phyloP scores from a whole-genome alignment of 2,888 invertebrate species.

The Leucania comma region DNA sequence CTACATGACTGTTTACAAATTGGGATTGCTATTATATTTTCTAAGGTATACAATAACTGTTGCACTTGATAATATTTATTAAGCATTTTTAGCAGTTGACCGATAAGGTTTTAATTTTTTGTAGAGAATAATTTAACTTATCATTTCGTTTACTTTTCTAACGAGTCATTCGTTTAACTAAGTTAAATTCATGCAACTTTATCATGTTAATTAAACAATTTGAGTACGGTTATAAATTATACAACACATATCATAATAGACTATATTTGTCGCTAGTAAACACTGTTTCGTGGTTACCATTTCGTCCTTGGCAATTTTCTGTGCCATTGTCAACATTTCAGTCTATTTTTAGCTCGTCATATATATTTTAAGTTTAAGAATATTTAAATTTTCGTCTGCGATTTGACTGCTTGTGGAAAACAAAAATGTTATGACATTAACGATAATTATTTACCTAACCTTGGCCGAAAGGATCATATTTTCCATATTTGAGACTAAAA shows the following conservation, averaged over 20 bases:
- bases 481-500: neutral
- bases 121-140: neutral
- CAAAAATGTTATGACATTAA: neutral
- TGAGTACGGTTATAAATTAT: conserved; percentile 8
- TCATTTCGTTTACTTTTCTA: conserved; percentile 1
- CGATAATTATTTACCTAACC: neutral
- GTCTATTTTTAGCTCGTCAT: neutral
- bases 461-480: neutral
- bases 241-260: conserved; percentile 26
- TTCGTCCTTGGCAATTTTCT: conserved; percentile 12
- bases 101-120: neutral
- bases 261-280: conserved; percentile 27
- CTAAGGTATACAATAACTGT: neutral
- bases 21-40: conserved; percentile 6
- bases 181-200: conserved; percentile 19
- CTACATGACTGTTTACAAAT: conserved; percentile 12
- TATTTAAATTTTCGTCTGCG: neutral
- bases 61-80: too few relatives aligned
- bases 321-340: conserved; percentile 11
- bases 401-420: neutral
- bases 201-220: conserved; percentile 19
- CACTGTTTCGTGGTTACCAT: neutral
- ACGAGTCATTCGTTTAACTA: conserved; percentile 1
- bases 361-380: neutral
- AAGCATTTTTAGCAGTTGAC: too few relatives aligned